Evolutionary conservation across 2,888 invertebrate species (phyloP).

Genomic region (Pachymerium ferrugineum): DNA sequence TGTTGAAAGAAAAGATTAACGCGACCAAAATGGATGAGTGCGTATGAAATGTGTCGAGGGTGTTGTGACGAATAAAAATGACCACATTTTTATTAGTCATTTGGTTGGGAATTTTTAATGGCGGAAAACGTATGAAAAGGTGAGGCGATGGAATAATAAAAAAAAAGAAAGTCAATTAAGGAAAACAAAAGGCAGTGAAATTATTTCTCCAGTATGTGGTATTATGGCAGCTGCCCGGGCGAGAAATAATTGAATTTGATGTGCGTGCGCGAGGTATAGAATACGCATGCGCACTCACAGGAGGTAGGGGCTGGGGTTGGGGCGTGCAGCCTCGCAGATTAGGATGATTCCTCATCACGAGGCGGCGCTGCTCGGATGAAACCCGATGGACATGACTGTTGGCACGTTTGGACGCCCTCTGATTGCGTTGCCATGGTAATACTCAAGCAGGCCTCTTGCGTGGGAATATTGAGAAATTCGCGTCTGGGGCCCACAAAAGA

Average conservation of each 20-base stretch:
- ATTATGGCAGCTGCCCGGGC: conserved; percentile 8
- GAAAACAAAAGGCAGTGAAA: conserved; percentile 4
- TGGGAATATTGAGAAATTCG: conserved; percentile 4
- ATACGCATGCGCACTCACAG: neutral
- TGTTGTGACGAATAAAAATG: conserved; percentile 9
- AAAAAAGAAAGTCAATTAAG: neutral
- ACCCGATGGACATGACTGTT: conserved; percentile 13
- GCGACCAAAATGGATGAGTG: conserved; percentile 9
- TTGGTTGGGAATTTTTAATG: neutral
- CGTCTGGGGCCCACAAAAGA: neutral
- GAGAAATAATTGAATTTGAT: conserved; percentile 8
- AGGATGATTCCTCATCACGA: conserved; percentile 8
- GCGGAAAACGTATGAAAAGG: too few relatives aligned
- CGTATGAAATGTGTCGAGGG: neutral
- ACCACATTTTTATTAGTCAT: neutral
- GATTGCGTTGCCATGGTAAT: conserved; percentile 4
- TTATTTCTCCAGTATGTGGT: neutral
- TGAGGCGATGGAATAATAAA: neutral
- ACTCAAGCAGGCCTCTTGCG: neutral
- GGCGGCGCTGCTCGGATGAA: conserved; percentile 8
- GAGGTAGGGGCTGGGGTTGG: neutral
- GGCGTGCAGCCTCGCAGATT: conserved; percentile 13
- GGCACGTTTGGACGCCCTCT: conserved; percentile 13
- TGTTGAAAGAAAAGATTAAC: conserved; percentile 13
- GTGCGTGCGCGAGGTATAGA: neutral